Evolutionary conservation across 2,888 invertebrate genomes (phyloP).

Genomic region (Eledona agricola): DNA sequence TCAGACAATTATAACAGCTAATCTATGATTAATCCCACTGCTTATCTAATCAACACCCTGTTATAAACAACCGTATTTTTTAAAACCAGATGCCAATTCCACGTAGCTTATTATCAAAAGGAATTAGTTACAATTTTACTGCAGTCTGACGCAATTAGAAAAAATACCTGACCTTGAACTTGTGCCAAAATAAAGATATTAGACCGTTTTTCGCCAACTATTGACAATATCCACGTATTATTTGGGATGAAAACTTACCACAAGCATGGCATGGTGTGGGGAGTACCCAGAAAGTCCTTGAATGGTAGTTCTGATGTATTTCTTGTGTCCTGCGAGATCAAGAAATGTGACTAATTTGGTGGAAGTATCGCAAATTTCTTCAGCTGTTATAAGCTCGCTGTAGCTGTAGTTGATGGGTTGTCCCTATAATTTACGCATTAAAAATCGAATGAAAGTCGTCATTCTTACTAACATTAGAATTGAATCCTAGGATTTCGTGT

Average conservation of each 20-base stretch:
- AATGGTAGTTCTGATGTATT: slow-evolving; percentile 94
- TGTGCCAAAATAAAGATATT: too few relatives aligned
- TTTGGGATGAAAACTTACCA: slow-evolving; percentile 65
- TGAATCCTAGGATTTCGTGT: slow-evolving; percentile 96
- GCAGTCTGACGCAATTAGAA: slow-evolving; percentile 1
- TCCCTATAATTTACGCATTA: slow-evolving; percentile 64
- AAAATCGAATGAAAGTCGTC: not conserved
- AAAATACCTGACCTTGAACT: too few relatives aligned
- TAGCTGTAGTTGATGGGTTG: slow-evolving; percentile 89
- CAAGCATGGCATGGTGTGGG: slow-evolving; percentile 90
- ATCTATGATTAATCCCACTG: too few relatives aligned
- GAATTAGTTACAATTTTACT: slow-evolving; percentile 1
- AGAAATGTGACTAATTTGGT: slow-evolving; percentile 94
- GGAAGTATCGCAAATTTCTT: slow-evolving; percentile 92
- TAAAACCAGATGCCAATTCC: too few relatives aligned
- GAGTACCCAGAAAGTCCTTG: slow-evolving; percentile 93
- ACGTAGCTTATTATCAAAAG: too few relatives aligned
- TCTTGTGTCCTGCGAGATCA: slow-evolving; percentile 95
- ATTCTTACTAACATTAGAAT: slow-evolving; percentile 73
- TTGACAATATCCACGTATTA: not conserved
- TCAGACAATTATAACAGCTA: too few relatives aligned
- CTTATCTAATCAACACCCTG: too few relatives aligned
- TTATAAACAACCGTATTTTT: too few relatives aligned
- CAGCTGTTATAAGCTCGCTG: slow-evolving; percentile 88
- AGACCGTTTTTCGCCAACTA: not conserved